These are phyloP conservation scores for Okapia johnstoni DNA, from an alignment of 2,113 vertebrate genomes.

Conservation along the genomic window DNA sequence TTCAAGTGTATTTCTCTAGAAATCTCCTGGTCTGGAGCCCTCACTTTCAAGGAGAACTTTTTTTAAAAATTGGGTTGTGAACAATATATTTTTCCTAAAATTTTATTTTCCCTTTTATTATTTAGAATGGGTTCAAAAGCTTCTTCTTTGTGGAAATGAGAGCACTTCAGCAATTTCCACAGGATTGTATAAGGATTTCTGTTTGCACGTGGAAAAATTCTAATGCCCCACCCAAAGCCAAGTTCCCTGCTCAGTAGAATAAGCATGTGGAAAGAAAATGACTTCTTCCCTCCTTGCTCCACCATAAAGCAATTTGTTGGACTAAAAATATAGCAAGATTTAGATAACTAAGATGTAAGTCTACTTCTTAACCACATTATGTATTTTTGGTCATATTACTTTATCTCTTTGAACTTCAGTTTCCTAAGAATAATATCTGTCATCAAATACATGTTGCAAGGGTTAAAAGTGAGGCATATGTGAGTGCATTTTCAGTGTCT, in stretches of 20 bases:
- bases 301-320: background rate
- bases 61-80: background rate
- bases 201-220: background rate
- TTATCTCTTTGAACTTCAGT: background rate
- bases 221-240: background rate
- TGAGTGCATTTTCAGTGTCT: background rate
- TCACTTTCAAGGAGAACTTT: background rate
- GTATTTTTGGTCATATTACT: background rate
- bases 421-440: background rate
- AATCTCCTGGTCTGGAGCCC: background rate
- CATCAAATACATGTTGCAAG: background rate
- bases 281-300: background rate
- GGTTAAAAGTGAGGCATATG: background rate
- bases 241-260: background rate
- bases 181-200: background rate
- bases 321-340: background rate
- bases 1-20: background rate
- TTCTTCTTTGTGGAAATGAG: background rate
- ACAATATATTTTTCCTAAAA: background rate
- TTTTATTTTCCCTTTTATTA: background rate
- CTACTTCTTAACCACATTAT: background rate
- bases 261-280: background rate
- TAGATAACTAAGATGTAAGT: background rate
- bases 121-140: background rate
- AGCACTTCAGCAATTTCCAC: background rate